A percentile compares a stretch with the other conserved stretches of the same genome.
phyloP scores from a whole-genome alignment of 2,797 vertebrate genomes.

The Scyliorhinus canicula region DNA sequence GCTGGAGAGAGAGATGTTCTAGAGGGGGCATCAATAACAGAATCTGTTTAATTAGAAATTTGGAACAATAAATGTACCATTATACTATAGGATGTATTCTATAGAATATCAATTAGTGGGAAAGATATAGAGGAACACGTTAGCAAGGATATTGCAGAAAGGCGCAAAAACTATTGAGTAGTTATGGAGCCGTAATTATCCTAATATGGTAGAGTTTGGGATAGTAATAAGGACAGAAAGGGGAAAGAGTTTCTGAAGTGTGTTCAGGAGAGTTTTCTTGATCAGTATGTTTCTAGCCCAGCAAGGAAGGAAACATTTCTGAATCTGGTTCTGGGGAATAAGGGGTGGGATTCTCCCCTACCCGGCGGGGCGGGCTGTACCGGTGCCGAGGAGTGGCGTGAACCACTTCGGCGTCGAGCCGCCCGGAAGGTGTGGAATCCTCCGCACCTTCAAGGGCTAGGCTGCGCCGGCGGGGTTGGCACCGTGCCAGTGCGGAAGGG shows the following conservation, averaged over 20 bases:
- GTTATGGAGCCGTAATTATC: neutral
- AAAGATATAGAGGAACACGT: neutral
- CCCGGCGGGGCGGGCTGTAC: too few species aligned
- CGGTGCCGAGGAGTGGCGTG: too few species aligned
- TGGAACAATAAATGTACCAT: neutral
- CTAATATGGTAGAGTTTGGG: neutral
- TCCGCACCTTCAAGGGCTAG: too few species aligned
- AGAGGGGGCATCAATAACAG: neutral
- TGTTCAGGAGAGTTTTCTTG: neutral
- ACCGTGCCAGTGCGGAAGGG: too few species aligned
- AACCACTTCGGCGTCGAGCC: too few species aligned
- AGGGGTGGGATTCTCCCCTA: too few species aligned
- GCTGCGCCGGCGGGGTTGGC: too few species aligned
- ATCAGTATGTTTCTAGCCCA: neutral
- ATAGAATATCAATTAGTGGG: too few species aligned
- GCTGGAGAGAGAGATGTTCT: neutral
- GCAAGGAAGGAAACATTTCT: neutral
- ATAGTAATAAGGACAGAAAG: neutral
- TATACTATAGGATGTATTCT: neutral
- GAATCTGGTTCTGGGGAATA: neutral
- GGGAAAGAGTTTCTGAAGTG: neutral
- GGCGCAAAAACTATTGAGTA: neutral
- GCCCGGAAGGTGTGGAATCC: too few species aligned
- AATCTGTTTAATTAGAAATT: neutral
- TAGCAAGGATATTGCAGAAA: neutral